Base-by-base conservation (phyloP, 2,888 invertebrate species). In the Lycocerus yunnanus region DNA sequence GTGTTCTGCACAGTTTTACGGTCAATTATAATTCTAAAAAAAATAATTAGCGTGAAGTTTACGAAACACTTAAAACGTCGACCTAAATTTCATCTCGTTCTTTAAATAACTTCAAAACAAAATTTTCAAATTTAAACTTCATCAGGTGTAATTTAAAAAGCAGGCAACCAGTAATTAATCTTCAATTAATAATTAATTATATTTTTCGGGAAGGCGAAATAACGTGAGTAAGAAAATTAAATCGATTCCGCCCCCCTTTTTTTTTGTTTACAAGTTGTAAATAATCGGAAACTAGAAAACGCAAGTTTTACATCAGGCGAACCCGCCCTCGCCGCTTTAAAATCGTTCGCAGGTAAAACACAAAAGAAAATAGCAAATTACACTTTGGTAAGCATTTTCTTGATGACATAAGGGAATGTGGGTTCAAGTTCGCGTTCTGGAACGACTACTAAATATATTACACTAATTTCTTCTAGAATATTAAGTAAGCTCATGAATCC, bases 361-460 rank as follows among this genome's bases (percentile, higher is more conserved):
- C 77, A 60, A 58, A 78, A 75, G 77, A 79, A 24, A 69, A 63
- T 43, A 68, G 60, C 68, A 74, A 73, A 75, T 80, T 77, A 78
- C 76, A 71, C 75, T 58, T 73, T 71, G 74, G 72, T 75, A 78
- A 77, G 79, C 78, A 69, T 69, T 73, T 67, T 74, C 81, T 80
- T 82, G 82, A 82, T 82, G 82, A 82, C 82, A 78, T 81, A 74
- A 78, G 82, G 82, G 82, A 81, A 79, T 79, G 75, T 77, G 81
- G 81, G 81, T 78, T 77, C 76, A 77, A 80, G 77, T 77, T 76
- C 78, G 78, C 79, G 77, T 79, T 78, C 74, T 77, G 79, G 81
- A 81, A 81, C 79, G 77, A 79, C 80, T 78, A 72, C 81, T 81
- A 81, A 81, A 81, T 79, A 80, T 81, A 82, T 82, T 81, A 81